Evolutionary conservation across 1,140 invertebrate genomes (phyloP).

Genomic region (Palaemon carinicauda): DNA sequence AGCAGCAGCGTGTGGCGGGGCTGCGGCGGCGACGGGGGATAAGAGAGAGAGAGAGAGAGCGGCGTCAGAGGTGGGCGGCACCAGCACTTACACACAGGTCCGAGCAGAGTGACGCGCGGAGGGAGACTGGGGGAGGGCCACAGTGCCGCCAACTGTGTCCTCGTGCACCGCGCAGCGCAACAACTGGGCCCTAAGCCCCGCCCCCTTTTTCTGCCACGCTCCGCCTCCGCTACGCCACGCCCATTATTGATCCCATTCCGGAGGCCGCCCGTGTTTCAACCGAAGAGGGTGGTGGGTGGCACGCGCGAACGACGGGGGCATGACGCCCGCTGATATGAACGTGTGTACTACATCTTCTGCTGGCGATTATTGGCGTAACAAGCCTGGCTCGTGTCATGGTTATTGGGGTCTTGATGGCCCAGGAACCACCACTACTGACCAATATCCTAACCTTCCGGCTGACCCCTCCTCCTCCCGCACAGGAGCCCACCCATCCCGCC

Average conservation of each 20-base stretch:
- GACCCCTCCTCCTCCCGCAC: no score
- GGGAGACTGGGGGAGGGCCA: slow-evolving; percentile 18
- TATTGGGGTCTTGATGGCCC: slow-evolving; percentile 26
- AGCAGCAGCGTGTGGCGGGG: slow-evolving; percentile 1
- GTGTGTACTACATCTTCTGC: slow-evolving; percentile 41
- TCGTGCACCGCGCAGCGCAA: slow-evolving; percentile 24
- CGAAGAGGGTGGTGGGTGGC: not conserved
- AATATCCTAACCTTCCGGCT: not conserved
- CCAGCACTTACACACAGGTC: slow-evolving; percentile 16
- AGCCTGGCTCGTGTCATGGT: not conserved
- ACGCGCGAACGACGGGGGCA: not conserved
- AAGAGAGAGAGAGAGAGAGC: no score
- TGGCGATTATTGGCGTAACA: slow-evolving; percentile 43
- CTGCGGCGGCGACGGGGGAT: slow-evolving; percentile 14
- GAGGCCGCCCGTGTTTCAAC: not conserved
- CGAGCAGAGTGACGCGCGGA: slow-evolving; percentile 16
- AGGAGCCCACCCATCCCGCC: not conserved
- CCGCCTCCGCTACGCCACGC: slow-evolving; percentile 17
- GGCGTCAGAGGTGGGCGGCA: slow-evolving; percentile 37
- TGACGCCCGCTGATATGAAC: slow-evolving; percentile 25
- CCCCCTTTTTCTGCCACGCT: not conserved
- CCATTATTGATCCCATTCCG: slow-evolving; percentile 9
- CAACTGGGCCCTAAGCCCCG: not conserved
- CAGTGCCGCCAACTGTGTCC: not conserved
- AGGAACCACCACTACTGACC: not conserved